These are phyloP conservation scores for Schizopygopsis pylzovi DNA, from an alignment of 2,797 vertebrate genomes.

Conservation along the genomic window DNA sequence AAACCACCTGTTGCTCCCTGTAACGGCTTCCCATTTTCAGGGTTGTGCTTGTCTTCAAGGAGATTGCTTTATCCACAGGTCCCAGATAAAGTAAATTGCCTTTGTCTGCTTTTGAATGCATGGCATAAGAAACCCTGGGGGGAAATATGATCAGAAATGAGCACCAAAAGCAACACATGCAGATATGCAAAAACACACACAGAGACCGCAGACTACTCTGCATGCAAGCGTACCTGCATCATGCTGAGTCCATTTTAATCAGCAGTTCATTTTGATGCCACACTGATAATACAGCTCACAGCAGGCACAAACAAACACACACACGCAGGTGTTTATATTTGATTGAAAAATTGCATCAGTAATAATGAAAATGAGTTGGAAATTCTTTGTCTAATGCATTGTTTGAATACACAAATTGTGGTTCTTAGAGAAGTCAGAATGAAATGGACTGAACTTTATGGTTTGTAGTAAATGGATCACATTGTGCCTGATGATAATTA, in stretches of 20 bases:
- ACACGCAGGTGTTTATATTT: slow-evolving; percentile 37
- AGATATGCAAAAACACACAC: slow-evolving; percentile 19
- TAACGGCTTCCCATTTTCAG: slow-evolving; percentile 36
- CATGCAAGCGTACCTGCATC: background rate
- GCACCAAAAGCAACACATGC: slow-evolving; percentile 19
- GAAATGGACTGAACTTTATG: background rate
- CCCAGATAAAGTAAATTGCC: slow-evolving; percentile 62
- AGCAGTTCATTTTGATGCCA: slow-evolving; percentile 46
- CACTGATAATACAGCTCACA: slow-evolving; percentile 39
- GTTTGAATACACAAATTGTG: background rate
- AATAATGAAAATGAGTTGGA: slow-evolving; percentile 35
- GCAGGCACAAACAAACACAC: slow-evolving; percentile 40
- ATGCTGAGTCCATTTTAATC: slow-evolving; percentile 45
- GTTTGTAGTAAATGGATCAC: background rate
- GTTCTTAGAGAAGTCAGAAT: background rate
- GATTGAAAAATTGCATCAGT: slow-evolving; percentile 48
- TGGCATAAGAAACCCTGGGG: slow-evolving; percentile 36
- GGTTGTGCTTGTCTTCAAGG: slow-evolving; percentile 31
- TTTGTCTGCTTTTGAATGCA: slow-evolving; percentile 53
- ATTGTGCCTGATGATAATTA: background rate
- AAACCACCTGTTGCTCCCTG: slow-evolving; percentile 39
- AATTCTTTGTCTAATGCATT: slow-evolving; percentile 5
- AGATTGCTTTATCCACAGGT: slow-evolving; percentile 61
- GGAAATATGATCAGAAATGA: slow-evolving; percentile 41
- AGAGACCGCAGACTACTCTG: background rate